Base-by-base conservation (phyloP, 2,113 vertebrate species). In the Syngnathus floridae region DNA sequence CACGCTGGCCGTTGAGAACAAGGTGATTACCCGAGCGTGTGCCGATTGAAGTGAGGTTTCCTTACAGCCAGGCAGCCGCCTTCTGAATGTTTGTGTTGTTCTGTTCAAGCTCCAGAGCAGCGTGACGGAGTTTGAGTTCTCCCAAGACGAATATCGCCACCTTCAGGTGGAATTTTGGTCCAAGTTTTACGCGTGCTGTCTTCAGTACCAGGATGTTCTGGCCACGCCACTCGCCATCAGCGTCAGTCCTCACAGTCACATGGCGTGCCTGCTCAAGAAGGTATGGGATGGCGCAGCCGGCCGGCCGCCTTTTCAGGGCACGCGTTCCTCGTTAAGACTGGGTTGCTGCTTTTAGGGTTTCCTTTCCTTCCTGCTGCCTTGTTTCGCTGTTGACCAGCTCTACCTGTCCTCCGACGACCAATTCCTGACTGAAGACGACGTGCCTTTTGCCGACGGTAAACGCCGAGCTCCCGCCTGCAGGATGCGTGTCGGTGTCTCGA, bases 161-260 rank as follows among this genome's bases (percentile, higher is more conserved):
- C 88, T 99, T 57, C 95, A 99, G 74, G 91, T 95, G 77, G 95
- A 95, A 76, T 95, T 95, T 85, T 99, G 96, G 96, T 95, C 94
- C 67, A 95, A 93, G 84, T 96, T 99, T 74, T 98, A 98, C 3
- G 93, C 93, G 68, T 98, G 95, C 73, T 97, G 94, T 74, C 89
- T 98, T 31, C 95, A 98, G 84, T 99, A 98, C 76, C 95, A 99
- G 75, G 95, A 98, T 78, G 92, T 90, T 0, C 88, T 95, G 70
- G 93, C 93, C 0, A 83, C 87, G 0, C 94, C 96, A 0, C 89
- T 99, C 36, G 95, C 93, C 1, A 84, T 99, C 16, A 92, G 90
- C 2, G 75, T 96, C 71, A 93, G 91, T 70, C 88, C 86, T 0
- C 81, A 92, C 79, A 94, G 91, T 1, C 82, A 78, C 61, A 95